Conservation (phyloP, 2,797 vertebrate genomes). For the Myotis daubentonii region DNA sequence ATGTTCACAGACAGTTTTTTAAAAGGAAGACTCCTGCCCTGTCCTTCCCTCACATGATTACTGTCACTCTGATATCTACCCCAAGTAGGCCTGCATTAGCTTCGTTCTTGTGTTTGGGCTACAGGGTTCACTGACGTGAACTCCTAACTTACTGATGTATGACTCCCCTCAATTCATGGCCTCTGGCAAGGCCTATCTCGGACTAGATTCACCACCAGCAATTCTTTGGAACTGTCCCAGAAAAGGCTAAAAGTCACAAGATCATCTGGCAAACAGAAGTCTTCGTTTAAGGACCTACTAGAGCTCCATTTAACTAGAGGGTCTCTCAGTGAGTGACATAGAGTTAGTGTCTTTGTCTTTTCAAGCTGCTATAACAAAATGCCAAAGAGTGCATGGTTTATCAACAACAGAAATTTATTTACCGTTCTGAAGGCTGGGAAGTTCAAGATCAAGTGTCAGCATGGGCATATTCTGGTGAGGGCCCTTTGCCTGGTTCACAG, state of each 20-base stretch:
- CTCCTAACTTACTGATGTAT: neutral
- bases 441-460: neutral
- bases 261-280: neutral
- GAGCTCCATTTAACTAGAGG: neutral
- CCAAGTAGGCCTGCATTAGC: neutral
- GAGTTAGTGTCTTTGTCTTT: neutral
- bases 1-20: neutral
- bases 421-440: neutral
- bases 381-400: neutral
- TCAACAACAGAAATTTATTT: neutral
- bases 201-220: neutral
- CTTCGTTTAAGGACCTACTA: neutral
- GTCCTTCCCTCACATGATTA: neutral
- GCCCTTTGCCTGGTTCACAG: neutral
- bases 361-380: neutral
- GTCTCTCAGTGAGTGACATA: neutral
- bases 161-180: neutral
- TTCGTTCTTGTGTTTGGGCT: neutral
- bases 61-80: neutral
- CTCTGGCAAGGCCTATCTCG: neutral
- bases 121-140: neutral
- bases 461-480: neutral
- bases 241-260: neutral
- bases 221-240: neutral
- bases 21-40: neutral